These are phyloP conservation scores for Chlorops oryzae DNA, from an alignment of 1,140 invertebrate species.

Conservation along the genomic window DNA sequence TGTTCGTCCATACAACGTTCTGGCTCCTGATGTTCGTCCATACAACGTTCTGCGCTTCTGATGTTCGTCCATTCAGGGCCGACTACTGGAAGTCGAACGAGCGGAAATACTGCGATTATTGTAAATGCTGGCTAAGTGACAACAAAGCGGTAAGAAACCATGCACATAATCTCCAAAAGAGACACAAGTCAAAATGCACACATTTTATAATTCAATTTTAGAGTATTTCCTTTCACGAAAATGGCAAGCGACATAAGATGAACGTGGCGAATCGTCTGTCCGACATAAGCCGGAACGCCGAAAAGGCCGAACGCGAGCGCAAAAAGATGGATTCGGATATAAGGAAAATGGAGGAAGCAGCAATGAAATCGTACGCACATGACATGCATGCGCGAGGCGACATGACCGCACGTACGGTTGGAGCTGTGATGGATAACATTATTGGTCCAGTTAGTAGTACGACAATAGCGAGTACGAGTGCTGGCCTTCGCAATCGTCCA, in stretches of 20 bases:
- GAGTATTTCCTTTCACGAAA: constrained; percentile 93
- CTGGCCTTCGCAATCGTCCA: neutral
- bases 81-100: constrained; percentile 97
- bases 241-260: constrained; percentile 87
- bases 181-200: neutral
- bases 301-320: constrained; percentile 68
- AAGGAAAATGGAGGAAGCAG: constrained; percentile 83
- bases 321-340: constrained; percentile 74
- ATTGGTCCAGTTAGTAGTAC: neutral
- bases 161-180: neutral
- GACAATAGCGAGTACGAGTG: constrained; percentile 2
- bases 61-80: constrained; percentile 63
- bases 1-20: too few relatives aligned
- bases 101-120: constrained; percentile 93
- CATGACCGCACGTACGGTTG: constrained; percentile 57
- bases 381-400: constrained; percentile 59
- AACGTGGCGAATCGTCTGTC: constrained; percentile 84
- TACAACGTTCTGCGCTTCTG: too few relatives aligned
- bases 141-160: constrained; percentile 76
- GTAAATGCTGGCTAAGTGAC: constrained; percentile 97
- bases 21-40: too few relatives aligned
- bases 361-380: constrained; percentile 74
- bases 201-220: constrained; percentile 40
- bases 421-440: constrained; percentile 27
- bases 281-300: constrained; percentile 77